Base-by-base conservation (phyloP, 1,140 invertebrate genomes). In the Euborellia annulipes region DNA sequence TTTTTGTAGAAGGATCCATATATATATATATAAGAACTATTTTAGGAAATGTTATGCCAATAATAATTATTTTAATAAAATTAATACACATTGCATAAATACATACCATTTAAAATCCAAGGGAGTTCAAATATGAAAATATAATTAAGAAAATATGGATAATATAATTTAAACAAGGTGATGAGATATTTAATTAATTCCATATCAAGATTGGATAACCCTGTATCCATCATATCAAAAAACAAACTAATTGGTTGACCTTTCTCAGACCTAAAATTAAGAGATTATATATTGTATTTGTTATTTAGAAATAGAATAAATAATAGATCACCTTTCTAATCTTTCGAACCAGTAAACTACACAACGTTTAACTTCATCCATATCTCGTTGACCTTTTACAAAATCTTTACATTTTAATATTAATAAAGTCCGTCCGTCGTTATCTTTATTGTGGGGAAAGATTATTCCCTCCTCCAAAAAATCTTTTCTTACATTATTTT, bases 111-210 rank as follows among this genome's bases (percentile, higher is more conserved):
- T 44, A 95, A 67, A 7, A 94, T 75, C 90, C 91, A 97, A 3
- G 90, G 85, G 83, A 96, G 87, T 61, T 96, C 88, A 65, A 76
- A 89, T 43, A 95, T 82, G 34, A 95, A 67, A 48, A 97, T 88
- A 57, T 90, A 89, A 59, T 90, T 94, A 47, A 90, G 62, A 60
- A 85, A 79, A 65, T 78, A 82, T 8, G 91, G 91, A 66, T 94
- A 95, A 60, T 94, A 92, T 23, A 69, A 66, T 62, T 93, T 91
- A 56, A 92, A 89, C 20, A 90, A 68, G 21, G 73, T 76, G 48
- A 95, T 90, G 43, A 94, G 65, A 54, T 87, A 92, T 55, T 81
- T 82, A 0, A 75, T 81, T 47, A 87, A 74, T 16, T 89, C 85
- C 76, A 89, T 78, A 64, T 94, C 90, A 74, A 94, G 71, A 55